Evolutionary conservation across 30 jellyfish, hydroid and myxozoan species (phyloP), one percentile per base, ranked within the genome.

Genomic region (Aurelia aurita complex sp. Pacific): DNA sequence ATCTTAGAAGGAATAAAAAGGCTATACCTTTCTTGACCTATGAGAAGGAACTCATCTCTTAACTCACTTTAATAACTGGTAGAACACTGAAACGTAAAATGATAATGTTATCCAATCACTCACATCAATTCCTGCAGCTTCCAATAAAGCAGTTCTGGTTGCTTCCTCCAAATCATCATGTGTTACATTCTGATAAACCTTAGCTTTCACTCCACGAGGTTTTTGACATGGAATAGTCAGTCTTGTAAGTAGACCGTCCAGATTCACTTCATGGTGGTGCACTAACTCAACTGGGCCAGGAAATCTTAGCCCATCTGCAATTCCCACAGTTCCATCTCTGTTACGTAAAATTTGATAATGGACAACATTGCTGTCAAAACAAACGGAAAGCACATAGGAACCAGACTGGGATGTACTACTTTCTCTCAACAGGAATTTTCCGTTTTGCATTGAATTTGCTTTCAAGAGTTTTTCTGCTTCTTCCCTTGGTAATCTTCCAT

Each of bases 101-200:
- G 57, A 46, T 0, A 46, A 9, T 46, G 2, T 46, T 7, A 74
- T 3, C 14, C 52, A 13, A 10, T n/a, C 8, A 36, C 89, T 68
- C 64, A 82, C 91, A 65, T 82, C 85, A 50, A 82, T 70, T 29
- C 80, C 75, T 1, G 91, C 91, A 55, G 91, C 91, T 16, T 82
- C 91, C 54, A 19, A 85, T 2, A 85, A 75, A 14, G 95, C 95
- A 14, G 85, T 74, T 77, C 95, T 77, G 60, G 97, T 81, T 36
- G 97, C 97, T 40, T 78, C 97, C 18, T 92, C 98, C 18, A 92
- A 64, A 69, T 92, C 98, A 81, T 92, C 97, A 83, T 92, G 98
- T 8, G 96, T 92, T 14, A 92, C 82, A 79, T 87, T 88, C 61
- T 85, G 91, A 67, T 87, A 92, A 8, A 96, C 96, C 55, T 88